Percentiles rank a stretch among this genome's conserved stretches.
phyloP scores from a whole-genome alignment of 2,113 vertebrate species.

The human (Homo sapiens) region DNA sequence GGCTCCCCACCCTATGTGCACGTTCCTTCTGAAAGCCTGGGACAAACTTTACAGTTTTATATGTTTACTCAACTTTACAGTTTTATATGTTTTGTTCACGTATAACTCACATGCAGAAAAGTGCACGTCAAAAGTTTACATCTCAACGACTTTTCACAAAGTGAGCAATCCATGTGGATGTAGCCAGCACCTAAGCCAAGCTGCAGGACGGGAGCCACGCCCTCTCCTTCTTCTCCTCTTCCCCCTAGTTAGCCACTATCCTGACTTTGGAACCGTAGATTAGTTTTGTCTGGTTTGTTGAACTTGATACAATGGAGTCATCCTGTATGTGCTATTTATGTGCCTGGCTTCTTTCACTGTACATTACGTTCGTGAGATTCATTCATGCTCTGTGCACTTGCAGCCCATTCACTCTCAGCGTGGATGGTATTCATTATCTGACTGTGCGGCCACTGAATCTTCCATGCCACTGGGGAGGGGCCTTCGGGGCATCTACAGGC shows the following conservation, averaged over 20 bases:
- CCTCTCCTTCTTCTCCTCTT: too few relatives aligned
- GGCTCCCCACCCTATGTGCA: fast-evolving
- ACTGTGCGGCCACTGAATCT: fast-evolving
- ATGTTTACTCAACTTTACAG: neutral
- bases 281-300: neutral
- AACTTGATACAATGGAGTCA: fast-evolving
- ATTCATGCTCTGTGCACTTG: fast-evolving
- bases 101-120: fast-evolving
- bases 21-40: neutral
- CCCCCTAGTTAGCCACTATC: fast-evolving
- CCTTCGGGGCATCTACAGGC: neutral
- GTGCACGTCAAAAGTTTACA: fast-evolving
- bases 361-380: fast-evolving
- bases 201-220: fast-evolving
- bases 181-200: fast-evolving
- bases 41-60: too few relatives aligned
- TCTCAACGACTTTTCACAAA: neutral
- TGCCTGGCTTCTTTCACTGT: neutral
- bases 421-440: fast-evolving
- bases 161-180: fast-evolving
- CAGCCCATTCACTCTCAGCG: fast-evolving
- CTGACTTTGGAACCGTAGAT: fast-evolving
- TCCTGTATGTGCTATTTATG: fast-evolving
- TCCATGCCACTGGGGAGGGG: fast-evolving
- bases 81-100: too few relatives aligned